Base-by-base conservation (phyloP, 2,113 vertebrate genomes). In the Setophaga kirtlandii region DNA sequence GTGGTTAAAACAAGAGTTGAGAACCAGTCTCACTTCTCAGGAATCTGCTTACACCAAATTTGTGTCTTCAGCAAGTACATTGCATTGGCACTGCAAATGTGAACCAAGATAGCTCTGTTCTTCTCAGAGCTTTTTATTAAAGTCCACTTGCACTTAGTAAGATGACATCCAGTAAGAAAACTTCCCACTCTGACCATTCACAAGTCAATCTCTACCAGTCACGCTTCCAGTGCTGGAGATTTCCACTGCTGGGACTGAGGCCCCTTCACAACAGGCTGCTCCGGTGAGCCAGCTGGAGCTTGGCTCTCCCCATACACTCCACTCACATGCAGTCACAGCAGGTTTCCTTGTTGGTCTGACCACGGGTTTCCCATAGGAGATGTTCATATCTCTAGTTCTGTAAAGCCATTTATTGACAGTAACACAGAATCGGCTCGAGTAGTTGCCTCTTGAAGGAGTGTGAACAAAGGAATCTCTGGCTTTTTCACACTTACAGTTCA, bases 281-380 rank as follows among this genome's bases (percentile, higher is more conserved):
- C 53, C 0, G 0, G 23, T 23, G 35, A n/a, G 35, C 18, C 1
- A 0, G 4, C n/a, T 12, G 5, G 23, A 28, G 35, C 64, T 27
- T 41, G 53, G 14, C 44, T 28, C 11, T n/a, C n/a, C 5, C 8
- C 19, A 22, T 23, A 23, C 44, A 11, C 44, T 23, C 9, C 19
- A 24, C 55, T 35, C 24, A 12, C 15, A 15, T 15, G 46, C 31
- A 24, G 37, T 30, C 46, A 23, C 19, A 24, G 24, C 44, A 50
- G 30, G 30, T n/a, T 69, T 82, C 23, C 30, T n/a, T 49, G 11
- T 22, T 59, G 30, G 18, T 41, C 69, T 10, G 2, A n/a, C 19
- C 5, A 15, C 24, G 24, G 19, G 15, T 41, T 69, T 82, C 24
- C 44, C 12, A 4, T 4, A n/a, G 35, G 23, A 41, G 18, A 14